phyloP scores from a whole-genome alignment of 2,888 invertebrate species.

The Ernsta delagoae region DNA sequence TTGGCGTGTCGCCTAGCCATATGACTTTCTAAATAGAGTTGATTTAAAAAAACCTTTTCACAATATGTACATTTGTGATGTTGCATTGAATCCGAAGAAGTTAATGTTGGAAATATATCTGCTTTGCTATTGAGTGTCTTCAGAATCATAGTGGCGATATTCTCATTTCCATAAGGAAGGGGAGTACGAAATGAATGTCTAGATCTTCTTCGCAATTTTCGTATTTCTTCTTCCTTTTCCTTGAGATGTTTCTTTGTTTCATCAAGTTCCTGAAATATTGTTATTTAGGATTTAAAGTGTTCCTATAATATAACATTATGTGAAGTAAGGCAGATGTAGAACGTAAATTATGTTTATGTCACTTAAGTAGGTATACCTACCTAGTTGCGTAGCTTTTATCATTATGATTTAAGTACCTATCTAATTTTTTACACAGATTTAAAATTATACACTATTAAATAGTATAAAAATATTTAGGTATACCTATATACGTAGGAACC shows the following conservation, averaged over 20 bases:
- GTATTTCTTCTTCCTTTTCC: conserved; percentile 78
- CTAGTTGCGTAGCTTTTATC: too few relatives aligned
- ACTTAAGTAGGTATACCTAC: too few relatives aligned
- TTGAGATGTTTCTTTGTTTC: conserved; percentile 77
- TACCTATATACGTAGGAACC: too few relatives aligned
- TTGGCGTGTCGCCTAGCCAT: conserved; percentile 84
- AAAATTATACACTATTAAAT: too few relatives aligned
- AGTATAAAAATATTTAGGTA: too few relatives aligned
- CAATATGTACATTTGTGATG: conserved; percentile 87
- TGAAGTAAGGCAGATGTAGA: too few relatives aligned
- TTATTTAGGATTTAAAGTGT: too few relatives aligned
- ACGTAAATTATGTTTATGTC: too few relatives aligned
- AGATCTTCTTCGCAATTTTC: conserved; percentile 78
- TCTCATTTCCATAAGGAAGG: conserved; percentile 72
- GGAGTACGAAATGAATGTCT: conserved; percentile 61
- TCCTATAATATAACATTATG: too few relatives aligned
- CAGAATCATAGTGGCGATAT: conserved; percentile 77
- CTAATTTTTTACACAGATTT: too few relatives aligned
- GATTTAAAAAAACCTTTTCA: conserved; percentile 87
- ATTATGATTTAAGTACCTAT: too few relatives aligned
- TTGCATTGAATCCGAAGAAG: conserved; percentile 63
- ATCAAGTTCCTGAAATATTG: conserved; percentile 75
- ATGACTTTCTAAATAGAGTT: conserved; percentile 87
- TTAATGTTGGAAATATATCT: conserved; percentile 62
- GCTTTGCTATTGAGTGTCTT: conserved; percentile 70